Percentiles rank a stretch among this genome's conserved stretches.
Evolutionary conservation across 1,140 invertebrate species (phyloP).

Genomic region (Drosophila sulfurigaster): DNA sequence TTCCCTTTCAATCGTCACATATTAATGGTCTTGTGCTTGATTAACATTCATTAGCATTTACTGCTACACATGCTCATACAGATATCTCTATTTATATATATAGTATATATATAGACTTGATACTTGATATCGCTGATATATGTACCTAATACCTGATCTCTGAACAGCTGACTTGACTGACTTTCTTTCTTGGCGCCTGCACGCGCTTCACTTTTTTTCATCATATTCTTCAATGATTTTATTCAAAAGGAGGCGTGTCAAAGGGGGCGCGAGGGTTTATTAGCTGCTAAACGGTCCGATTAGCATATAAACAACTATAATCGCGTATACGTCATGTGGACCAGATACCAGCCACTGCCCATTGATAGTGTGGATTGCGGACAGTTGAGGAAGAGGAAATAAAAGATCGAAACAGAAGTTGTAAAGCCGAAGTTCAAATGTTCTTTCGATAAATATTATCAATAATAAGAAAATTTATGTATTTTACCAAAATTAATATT

Average conservation of each 20-base stretch:
- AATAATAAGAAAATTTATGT: neutral
- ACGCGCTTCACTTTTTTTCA: conserved; percentile 8
- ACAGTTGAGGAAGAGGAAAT: conserved; percentile 1
- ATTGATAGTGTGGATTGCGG: conserved; percentile 1
- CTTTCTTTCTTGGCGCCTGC: conserved; percentile 14
- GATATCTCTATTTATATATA: neutral
- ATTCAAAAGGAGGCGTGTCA: conserved; percentile 26
- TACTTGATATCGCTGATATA: conserved; percentile 8
- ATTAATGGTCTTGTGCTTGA: conserved; percentile 34
- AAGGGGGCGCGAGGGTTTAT: neutral
- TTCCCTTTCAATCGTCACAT: conserved; percentile 24
- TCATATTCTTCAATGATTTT: neutral
- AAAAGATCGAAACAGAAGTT: neutral
- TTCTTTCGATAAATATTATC: neutral
- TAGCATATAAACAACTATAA: conserved; percentile 13
- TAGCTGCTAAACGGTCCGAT: conserved; percentile 27
- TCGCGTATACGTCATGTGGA: conserved; percentile 39
- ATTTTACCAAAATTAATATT: no score
- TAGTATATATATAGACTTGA: conserved; percentile 10
- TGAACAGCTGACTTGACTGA: conserved; percentile 6
- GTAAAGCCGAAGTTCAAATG: conserved; percentile 3
- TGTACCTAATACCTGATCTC: neutral
- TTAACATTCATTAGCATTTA: conserved; percentile 52
- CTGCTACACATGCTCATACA: conserved; percentile 3
- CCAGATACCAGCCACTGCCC: conserved; percentile 5